Base-by-base conservation (phyloP, 2,888 invertebrate species). In the Baronia brevicornis region DNA sequence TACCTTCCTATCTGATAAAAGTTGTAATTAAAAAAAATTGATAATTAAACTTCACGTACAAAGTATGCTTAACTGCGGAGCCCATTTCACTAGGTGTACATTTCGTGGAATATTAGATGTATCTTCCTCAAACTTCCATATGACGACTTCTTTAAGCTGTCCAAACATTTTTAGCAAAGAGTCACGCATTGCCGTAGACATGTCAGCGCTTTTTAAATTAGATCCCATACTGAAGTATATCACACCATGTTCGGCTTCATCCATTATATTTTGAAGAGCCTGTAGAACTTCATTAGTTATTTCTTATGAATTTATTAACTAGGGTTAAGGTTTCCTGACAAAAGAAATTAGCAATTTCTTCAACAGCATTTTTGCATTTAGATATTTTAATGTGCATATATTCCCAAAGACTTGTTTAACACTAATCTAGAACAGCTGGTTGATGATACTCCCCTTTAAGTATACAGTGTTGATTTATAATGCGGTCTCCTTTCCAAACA, bases 151-250 rank as follows among this genome's bases (percentile, higher is more conserved):
- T 25, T 75, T 64, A 2, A 78, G 43, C 31, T 56, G 48, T 0
- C 59, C 52, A 27, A 77, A 70, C 27, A 66, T 39, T 8, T 61
- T 46, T 1, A 77, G 30, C 1, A 79, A 42, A 1, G 46, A 55
- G 1, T 39, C 38, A 1, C 54, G 57, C 28, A 74, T 28, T 5
- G 49, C 18, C 1, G 46, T 49, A 0, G 73, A 63, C 33, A 74
- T 48, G 9, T 60, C 51, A 28, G 49, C 50, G 11, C 67, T 63
- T 35, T 59, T 57, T 30, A 61, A 51, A 30, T 61, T 63, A 1
- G 70, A 61, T 11, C 77, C 75, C 60, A 75, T 57, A 29, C 72
- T 73, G 38, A 77, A 74, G 44, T 71, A 77, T 28, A 77, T 66
- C 0, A 71, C 62, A 1, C 75, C 74, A 8, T 74, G 29, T 12